Evolutionary conservation across 1,140 invertebrate genomes (phyloP), one percentile per base, ranked within the genome.

Genomic region (Andrena cerasifolii): DNA sequence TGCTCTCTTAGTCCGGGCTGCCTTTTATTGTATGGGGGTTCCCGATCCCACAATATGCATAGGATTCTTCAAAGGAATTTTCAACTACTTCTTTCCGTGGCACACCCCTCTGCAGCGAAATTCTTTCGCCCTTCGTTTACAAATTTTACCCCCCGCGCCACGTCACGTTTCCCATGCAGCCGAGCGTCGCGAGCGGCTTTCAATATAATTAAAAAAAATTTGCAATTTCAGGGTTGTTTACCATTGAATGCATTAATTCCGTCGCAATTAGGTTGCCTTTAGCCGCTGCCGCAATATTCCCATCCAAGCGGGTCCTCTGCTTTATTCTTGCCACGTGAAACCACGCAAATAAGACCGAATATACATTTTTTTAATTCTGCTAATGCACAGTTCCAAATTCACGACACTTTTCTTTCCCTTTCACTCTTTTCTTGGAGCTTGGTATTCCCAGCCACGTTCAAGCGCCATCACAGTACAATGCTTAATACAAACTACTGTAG

Each of bases 321-420:
- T 16, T 61, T 49, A 49, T 36, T 61, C 5, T 33, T 14, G 2
- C 1, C 7, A 18, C 7, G 36, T 8, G 28, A 43, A 18, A 10
- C n/a, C 21, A 47, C 2, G 14, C 24, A 65, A 65, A 74, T 65
- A 65, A n/a, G 18, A 26, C 1, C 2, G 24, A n/a, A 53, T 43
- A 18, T 65, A 28, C 63, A 73, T 63, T 73, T 65, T n/a, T 74
- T 65, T 74, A 65, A 74, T 74, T 65, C 54, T 24, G 47, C 40
- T 73, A 74, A 74, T 74, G 71, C 31, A 36, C 14, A 72, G 49
- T 40, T 6, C 28, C 47, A 18, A 53, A 21, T 24, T 5, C 4
- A 2, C 45, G 16, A 40, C 36, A 14, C 16, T 51, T 62, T 18
- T 0, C 28, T 24, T 12, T 14, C 4, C 14, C 36, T 1, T 36